Percentiles rank a stretch among this genome's conserved stretches.
Evolutionary conservation across 2,113 vertebrate species (phyloP).

Genomic region (Thunnus maccoyii): DNA sequence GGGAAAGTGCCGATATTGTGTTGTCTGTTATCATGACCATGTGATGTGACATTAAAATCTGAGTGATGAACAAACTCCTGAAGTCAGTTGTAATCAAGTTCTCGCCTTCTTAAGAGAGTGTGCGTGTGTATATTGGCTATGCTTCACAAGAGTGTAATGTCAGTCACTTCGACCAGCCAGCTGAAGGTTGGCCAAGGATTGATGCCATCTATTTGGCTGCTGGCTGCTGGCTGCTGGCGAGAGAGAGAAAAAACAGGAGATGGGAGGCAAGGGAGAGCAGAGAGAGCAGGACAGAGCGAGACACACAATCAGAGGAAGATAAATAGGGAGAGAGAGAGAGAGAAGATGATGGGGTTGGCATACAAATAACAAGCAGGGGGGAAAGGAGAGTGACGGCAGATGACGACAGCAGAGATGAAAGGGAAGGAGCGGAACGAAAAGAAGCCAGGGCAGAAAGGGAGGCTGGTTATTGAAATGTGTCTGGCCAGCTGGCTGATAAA

Average conservation of each 20-base stretch:
- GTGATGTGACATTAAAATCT: slow-evolving; percentile 81
- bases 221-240: slow-evolving; percentile 11
- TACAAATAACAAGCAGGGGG: slow-evolving; percentile 48
- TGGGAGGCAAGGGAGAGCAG: background rate
- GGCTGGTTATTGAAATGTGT: slow-evolving; percentile 2
- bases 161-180: slow-evolving; percentile 47
- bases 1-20: slow-evolving; percentile 77
- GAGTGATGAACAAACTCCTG: slow-evolving; percentile 49
- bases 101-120: background rate
- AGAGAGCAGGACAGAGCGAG: background rate
- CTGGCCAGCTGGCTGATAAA: slow-evolving; percentile 51
- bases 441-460: slow-evolving; percentile 13
- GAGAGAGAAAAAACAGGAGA: slow-evolving; percentile 3
- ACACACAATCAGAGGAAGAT: slow-evolving; percentile 38
- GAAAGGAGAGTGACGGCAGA: slow-evolving; percentile 24
- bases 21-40: slow-evolving; percentile 72
- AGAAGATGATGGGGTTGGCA: slow-evolving; percentile 54
- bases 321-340: slow-evolving; percentile 33
- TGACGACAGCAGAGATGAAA: slow-evolving; percentile 51
- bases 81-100: slow-evolving; percentile 36
- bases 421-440: slow-evolving; percentile 1
- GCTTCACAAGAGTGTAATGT: slow-evolving; percentile 51
- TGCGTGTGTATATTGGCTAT: slow-evolving; percentile 5
- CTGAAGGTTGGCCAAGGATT: slow-evolving; percentile 49
- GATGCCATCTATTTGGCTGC: slow-evolving; percentile 40